Percentiles rank a stretch among this genome's conserved stretches.
These are phyloP conservation scores for Lagorchestes hirsutus DNA, from an alignment of 2,797 vertebrate species.

Conservation along the genomic window DNA sequence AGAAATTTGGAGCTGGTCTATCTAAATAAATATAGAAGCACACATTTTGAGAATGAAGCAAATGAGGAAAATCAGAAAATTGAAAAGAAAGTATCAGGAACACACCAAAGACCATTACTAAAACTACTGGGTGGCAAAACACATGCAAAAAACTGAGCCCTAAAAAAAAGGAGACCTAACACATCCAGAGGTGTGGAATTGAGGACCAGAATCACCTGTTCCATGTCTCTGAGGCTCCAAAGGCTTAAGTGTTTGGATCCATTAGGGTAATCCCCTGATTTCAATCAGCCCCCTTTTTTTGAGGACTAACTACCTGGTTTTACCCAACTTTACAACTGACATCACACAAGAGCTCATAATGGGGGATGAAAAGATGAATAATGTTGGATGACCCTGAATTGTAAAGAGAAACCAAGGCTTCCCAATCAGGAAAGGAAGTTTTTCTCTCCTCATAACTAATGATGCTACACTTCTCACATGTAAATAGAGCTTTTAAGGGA, in stretches of 20 bases:
- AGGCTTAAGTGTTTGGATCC: not conserved
- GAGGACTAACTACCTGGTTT: not conserved
- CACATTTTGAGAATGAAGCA: slow-evolving; percentile 22
- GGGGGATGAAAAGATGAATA: not conserved
- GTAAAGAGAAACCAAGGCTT: not conserved
- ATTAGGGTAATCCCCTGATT: not conserved
- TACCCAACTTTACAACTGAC: not conserved
- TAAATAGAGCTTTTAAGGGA: not conserved
- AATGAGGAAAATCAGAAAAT: slow-evolving; percentile 19
- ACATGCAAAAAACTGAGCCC: not conserved
- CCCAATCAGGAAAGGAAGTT: not conserved
- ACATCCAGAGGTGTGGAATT: not conserved
- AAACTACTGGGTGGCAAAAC: not conserved
- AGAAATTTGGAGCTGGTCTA: slow-evolving; percentile 8
- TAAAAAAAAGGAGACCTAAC: not conserved
- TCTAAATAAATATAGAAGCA: slow-evolving; percentile 22
- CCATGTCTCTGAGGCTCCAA: not conserved
- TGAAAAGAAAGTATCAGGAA: slow-evolving; percentile 40
- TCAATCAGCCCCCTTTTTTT: not conserved
- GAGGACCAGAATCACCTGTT: not conserved
- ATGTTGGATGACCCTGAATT: not conserved
- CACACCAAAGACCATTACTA: not conserved
- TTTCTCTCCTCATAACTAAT: not conserved
- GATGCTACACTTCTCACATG: not conserved
- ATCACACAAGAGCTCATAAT: not conserved